phyloP scores from a whole-genome alignment of 2,113 vertebrate species.

The Anoplopoma fimbria region DNA sequence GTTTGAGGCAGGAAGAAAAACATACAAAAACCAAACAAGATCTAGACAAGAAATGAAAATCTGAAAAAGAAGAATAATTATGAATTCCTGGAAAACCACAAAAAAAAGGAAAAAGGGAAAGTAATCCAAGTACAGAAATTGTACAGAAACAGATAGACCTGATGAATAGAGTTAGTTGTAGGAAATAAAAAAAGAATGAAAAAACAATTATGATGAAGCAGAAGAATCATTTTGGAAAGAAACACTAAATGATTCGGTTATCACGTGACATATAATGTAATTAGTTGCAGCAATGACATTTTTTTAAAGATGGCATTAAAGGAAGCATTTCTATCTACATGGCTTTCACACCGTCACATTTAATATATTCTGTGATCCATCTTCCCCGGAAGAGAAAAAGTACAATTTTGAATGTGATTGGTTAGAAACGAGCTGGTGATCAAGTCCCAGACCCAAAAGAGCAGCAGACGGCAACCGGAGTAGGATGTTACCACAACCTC shows the following conservation, averaged over 20 bases:
- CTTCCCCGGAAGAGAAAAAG: conserved; percentile 25
- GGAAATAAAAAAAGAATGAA: not conserved
- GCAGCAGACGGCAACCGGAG: conserved; percentile 49
- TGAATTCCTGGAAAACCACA: not conserved
- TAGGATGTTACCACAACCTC: conserved; percentile 79
- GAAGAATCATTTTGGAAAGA: not conserved
- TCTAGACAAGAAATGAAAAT: conserved; percentile 15
- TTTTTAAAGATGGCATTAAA: not conserved
- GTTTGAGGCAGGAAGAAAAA: not conserved
- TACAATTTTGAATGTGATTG: conserved; percentile 44
- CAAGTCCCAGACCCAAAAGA: conserved; percentile 48
- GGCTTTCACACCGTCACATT: not conserved
- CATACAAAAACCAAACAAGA: conserved; percentile 20
- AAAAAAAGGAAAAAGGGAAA: not conserved
- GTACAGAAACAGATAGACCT: not conserved
- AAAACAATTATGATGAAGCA: not conserved
- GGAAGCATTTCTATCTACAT: not conserved
- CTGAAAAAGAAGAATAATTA: not conserved
- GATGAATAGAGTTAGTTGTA: not conserved
- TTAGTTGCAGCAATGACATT: not conserved
- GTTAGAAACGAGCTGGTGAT: conserved; percentile 48
- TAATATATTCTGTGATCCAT: not conserved
- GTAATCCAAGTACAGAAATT: not conserved
- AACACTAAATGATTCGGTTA: conserved; percentile 9
- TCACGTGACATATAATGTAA: not conserved